These are phyloP conservation scores for Toxotes lorentzi DNA, from an alignment of 2,797 vertebrate species.

Conservation along the genomic window DNA sequence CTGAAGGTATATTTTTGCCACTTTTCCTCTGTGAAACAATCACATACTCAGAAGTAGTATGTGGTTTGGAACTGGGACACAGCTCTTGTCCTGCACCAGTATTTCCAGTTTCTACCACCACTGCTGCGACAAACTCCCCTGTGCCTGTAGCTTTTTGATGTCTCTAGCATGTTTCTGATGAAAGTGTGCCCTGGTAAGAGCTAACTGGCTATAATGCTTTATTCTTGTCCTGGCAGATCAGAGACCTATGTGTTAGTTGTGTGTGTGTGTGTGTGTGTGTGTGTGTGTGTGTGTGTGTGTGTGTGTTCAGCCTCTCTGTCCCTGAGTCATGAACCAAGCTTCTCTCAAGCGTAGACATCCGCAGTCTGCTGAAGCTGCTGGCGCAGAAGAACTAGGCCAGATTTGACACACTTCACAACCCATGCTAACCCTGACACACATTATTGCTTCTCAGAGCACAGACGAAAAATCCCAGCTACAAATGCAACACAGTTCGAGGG, in stretches of 20 bases:
- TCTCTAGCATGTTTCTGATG: constrained; percentile 31
- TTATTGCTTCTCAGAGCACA: constrained; percentile 57
- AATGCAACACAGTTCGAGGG: constrained; percentile 37
- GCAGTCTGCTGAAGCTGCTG: constrained; percentile 79
- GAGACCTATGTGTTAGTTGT: constrained; percentile 28
- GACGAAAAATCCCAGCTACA: constrained; percentile 35
- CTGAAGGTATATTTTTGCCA: not conserved
- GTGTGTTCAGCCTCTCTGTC: constrained; percentile 45
- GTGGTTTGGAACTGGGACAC: constrained; percentile 7
- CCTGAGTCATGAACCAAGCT: constrained; percentile 77
- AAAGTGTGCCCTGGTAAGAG: constrained; percentile 37
- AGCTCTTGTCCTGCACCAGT: constrained; percentile 16
- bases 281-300: constrained; percentile 23
- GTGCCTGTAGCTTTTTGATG: constrained; percentile 28
- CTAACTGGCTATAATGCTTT: constrained; percentile 45
- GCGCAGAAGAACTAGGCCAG: constrained; percentile 85
- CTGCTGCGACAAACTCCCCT: not conserved
- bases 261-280: not conserved
- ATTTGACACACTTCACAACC: constrained; percentile 85
- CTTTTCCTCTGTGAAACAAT: not conserved
- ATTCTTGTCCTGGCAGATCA: constrained; percentile 18
- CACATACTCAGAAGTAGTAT: not conserved
- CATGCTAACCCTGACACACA: constrained; percentile 73
- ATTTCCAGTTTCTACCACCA: constrained; percentile 6
- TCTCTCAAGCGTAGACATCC: constrained; percentile 74